Evolutionary conservation across 2,797 vertebrate species (phyloP).

Genomic region (Nyctibius grandis): DNA sequence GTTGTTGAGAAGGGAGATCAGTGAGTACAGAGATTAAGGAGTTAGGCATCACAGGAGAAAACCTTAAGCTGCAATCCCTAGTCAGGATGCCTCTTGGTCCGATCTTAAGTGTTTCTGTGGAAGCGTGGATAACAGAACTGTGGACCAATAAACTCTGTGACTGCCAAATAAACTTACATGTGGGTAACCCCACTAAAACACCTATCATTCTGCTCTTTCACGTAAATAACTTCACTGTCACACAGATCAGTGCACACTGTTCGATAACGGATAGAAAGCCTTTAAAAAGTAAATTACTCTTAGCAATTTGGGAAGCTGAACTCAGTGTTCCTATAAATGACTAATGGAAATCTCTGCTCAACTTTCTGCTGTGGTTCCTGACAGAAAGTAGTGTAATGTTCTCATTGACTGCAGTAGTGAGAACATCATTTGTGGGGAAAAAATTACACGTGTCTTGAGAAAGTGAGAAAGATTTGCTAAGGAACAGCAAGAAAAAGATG

Average conservation of each 20-base stretch:
- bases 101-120: background rate
- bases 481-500: background rate
- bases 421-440: background rate
- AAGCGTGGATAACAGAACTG: background rate
- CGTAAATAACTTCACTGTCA: accelerated
- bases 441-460: accelerated
- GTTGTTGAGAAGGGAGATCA: background rate
- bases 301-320: background rate
- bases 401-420: background rate
- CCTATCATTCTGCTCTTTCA: accelerated
- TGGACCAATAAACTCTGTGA: background rate
- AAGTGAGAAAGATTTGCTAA: background rate
- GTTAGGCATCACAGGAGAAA: background rate
- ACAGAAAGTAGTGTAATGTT: background rate
- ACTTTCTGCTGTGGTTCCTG: background rate
- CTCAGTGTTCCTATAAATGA: accelerated
- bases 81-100: background rate
- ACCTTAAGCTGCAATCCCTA: accelerated
- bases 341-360: background rate
- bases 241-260: too few species aligned
- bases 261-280: background rate
- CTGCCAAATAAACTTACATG: background rate
- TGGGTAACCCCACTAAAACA: background rate
- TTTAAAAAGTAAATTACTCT: background rate
- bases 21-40: background rate